A percentile compares a stretch with the other conserved stretches of the same genome.
Conservation (phyloP, 2,113 vertebrate genomes). For the Perca flavescens region DNA sequence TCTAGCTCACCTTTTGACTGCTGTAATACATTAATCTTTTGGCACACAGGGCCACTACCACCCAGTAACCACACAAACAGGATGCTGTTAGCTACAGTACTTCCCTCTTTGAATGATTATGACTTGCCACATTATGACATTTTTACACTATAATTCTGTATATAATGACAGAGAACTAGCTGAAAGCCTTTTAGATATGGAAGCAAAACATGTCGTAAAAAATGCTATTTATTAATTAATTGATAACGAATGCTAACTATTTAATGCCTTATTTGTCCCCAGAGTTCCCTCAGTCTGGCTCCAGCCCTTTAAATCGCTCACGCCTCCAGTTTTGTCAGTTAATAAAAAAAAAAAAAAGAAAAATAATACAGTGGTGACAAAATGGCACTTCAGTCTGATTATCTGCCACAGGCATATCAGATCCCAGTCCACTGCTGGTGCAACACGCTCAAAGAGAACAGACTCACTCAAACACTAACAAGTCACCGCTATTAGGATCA, state of each 20-base stretch:
- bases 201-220: not conserved
- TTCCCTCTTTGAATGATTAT: not conserved
- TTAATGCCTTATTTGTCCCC: not conserved
- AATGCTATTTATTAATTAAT: not conserved
- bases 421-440: constrained; percentile 35
- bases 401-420: constrained; percentile 27
- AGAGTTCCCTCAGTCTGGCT: not conserved
- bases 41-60: not conserved
- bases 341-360: not conserved
- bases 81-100: not conserved
- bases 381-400: constrained; percentile 31
- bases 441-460: constrained; percentile 29
- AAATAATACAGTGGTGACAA: constrained; percentile 27
- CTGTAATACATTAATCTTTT: constrained; percentile 54
- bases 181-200: not conserved
- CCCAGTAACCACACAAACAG: constrained; percentile 19
- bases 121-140: too few relatives aligned
- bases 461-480: constrained; percentile 17
- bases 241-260: too few relatives aligned
- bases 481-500: not conserved
- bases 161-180: not conserved
- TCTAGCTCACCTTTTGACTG: constrained; percentile 60
- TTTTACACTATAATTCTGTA: not conserved
- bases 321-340: not conserved
- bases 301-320: not conserved